Percentiles rank a stretch among this genome's conserved stretches.
phyloP scores from a whole-genome alignment of 2,888 invertebrate species.

The Asteroscopus sphinx region DNA sequence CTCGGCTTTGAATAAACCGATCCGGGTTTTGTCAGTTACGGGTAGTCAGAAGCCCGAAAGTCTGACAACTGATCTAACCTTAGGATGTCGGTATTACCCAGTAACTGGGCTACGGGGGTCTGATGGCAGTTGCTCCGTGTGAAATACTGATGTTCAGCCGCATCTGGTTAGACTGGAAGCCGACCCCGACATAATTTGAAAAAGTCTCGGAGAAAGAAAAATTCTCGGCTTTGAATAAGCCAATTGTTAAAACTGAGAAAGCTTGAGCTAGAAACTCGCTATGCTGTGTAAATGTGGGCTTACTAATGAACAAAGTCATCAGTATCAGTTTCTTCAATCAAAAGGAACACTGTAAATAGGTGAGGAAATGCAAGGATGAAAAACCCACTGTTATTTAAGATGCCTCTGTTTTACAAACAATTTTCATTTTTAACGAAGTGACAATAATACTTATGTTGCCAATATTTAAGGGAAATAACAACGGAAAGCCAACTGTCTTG shows the following conservation, averaged over 20 bases:
- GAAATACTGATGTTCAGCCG: too few species aligned
- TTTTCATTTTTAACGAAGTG: slow-evolving; percentile 3
- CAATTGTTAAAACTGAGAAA: not conserved
- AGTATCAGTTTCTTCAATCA: slow-evolving; percentile 32
- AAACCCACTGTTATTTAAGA: slow-evolving; percentile 8
- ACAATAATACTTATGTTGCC: slow-evolving; percentile 18
- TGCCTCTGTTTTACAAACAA: not conserved
- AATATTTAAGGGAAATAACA: slow-evolving; percentile 30
- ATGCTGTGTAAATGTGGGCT: slow-evolving; percentile 9
- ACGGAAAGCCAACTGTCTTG: slow-evolving; percentile 17
- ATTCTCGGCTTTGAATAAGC: slow-evolving; percentile 15
- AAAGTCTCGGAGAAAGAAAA: too few species aligned
- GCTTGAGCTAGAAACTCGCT: not conserved
- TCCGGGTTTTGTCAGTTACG: too few species aligned
- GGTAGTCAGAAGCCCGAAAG: too few species aligned
- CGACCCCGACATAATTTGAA: too few species aligned
- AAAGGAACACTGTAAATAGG: slow-evolving; percentile 1
- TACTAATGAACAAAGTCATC: slow-evolving; percentile 33
- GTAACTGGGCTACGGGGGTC: too few species aligned
- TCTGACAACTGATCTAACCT: too few species aligned
- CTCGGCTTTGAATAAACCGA: slow-evolving; percentile 15
- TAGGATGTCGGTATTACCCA: too few species aligned
- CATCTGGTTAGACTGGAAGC: too few species aligned
- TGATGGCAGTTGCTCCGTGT: too few species aligned
- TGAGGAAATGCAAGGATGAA: slow-evolving; percentile 5